Evolutionary conservation across 2,888 invertebrate genomes (phyloP).

Genomic region (Spodoptera littoralis): DNA sequence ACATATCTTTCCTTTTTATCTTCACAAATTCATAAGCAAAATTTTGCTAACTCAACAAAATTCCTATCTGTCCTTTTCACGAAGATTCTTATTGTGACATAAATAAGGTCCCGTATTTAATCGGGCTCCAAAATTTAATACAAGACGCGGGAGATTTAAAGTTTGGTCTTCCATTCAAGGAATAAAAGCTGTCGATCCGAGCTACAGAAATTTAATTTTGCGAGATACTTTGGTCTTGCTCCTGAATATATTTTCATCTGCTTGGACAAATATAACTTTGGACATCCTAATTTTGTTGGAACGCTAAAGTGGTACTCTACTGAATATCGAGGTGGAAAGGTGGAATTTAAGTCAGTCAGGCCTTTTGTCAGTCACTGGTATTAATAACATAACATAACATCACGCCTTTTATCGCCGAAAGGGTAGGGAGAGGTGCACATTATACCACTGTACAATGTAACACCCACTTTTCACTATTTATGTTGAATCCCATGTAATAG

Average conservation of each 20-base stretch:
- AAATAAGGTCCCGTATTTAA: slow-evolving; percentile 35
- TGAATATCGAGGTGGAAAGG: slow-evolving; percentile 34
- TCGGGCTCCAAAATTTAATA: slow-evolving; percentile 44
- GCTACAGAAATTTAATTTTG: slow-evolving; percentile 55
- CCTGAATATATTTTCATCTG: slow-evolving; percentile 54
- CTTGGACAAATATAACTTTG: slow-evolving; percentile 55
- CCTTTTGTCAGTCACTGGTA: slow-evolving; percentile 37
- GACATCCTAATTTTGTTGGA: slow-evolving; percentile 49
- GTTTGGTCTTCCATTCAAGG: slow-evolving; percentile 42
- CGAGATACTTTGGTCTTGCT: slow-evolving; percentile 37
- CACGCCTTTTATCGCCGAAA: too few relatives aligned
- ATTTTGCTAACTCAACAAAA: neutral
- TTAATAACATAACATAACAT: slow-evolving; percentile 38
- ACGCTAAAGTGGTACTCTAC: slow-evolving; percentile 41
- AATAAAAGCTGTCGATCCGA: slow-evolving; percentile 46
- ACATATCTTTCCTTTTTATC: too few relatives aligned
- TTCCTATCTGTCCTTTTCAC: neutral
- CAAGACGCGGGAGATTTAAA: slow-evolving; percentile 45
- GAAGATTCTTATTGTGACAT: slow-evolving; percentile 22
- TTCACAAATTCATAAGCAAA: too few relatives aligned
- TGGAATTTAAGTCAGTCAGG: slow-evolving; percentile 27
- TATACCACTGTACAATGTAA: too few relatives aligned
- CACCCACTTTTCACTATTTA: too few relatives aligned
- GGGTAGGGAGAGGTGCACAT: too few relatives aligned
- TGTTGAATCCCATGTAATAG: too few relatives aligned